A percentile compares a stretch with the other conserved stretches of the same genome.
These are phyloP conservation scores for Pteropus alecto DNA, from an alignment of 2,113 vertebrate genomes.

Conservation along the genomic window DNA sequence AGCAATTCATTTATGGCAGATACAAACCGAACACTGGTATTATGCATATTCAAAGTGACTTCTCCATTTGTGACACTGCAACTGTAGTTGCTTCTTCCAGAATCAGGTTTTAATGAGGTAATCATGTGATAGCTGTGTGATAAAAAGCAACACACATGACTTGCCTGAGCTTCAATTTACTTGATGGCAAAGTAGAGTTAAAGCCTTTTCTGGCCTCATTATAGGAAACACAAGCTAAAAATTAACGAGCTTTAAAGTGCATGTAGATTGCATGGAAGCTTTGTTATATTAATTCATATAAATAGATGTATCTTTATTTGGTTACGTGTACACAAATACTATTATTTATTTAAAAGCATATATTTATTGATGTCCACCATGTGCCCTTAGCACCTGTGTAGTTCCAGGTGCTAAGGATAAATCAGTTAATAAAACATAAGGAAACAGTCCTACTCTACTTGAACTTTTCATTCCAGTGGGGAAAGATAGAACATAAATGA, in stretches of 20 bases:
- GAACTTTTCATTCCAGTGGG: not conserved
- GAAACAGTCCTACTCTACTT: not conserved
- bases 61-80: not conserved
- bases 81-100: not conserved
- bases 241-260: not conserved
- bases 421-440: not conserved
- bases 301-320: not conserved
- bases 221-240: not conserved
- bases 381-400: not conserved
- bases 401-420: not conserved
- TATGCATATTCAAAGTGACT: not conserved
- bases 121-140: not conserved
- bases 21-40: not conserved
- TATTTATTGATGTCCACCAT: not conserved
- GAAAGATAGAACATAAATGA: not conserved
- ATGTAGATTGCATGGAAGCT: not conserved
- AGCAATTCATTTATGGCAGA: constrained; percentile 2
- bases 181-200: not conserved
- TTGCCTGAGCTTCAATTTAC: not conserved
- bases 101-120: not conserved
- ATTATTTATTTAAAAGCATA: not conserved
- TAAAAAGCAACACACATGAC: not conserved
- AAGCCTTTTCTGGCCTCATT: not conserved
- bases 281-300: not conserved
- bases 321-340: not conserved